phyloP scores from a whole-genome alignment of 2,888 invertebrate species.

The Cephalotes varians region DNA sequence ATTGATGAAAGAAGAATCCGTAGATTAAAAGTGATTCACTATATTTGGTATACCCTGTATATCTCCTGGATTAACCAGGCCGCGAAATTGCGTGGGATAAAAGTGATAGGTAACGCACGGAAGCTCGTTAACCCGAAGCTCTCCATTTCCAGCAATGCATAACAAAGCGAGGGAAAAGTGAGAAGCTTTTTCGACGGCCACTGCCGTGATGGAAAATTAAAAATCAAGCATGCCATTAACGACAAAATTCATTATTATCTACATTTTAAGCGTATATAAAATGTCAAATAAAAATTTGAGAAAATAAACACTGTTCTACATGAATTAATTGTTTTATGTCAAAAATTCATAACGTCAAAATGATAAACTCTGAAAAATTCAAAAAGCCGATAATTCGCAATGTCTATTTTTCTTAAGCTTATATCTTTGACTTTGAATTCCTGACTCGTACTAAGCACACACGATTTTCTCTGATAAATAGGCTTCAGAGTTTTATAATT shows the following conservation, averaged over 20 bases:
- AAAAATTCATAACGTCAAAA: conserved; percentile 12
- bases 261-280: not conserved
- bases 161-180: conserved; percentile 26
- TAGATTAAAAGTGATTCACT: not conserved
- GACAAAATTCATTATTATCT: conserved; percentile 14
- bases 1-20: not conserved
- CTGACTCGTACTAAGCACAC: not conserved
- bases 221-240: conserved; percentile 25
- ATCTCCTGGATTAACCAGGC: conserved; percentile 21
- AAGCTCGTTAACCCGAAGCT: conserved; percentile 32
- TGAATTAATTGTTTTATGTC: not conserved
- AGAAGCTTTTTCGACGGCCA: not conserved
- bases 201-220: conserved; percentile 33
- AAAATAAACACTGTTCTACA: not conserved
- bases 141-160: conserved; percentile 47
- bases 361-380: not conserved
- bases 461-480: not conserved
- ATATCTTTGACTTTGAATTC: not conserved
- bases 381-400: not conserved
- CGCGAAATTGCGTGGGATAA: conserved; percentile 42
- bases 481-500: not conserved
- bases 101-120: conserved; percentile 45
- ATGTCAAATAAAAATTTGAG: not conserved
- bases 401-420: not conserved
- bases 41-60: conserved; percentile 5